phyloP scores from a whole-genome alignment of 2,113 vertebrate genomes.

The Pantherophis guttatus region DNA sequence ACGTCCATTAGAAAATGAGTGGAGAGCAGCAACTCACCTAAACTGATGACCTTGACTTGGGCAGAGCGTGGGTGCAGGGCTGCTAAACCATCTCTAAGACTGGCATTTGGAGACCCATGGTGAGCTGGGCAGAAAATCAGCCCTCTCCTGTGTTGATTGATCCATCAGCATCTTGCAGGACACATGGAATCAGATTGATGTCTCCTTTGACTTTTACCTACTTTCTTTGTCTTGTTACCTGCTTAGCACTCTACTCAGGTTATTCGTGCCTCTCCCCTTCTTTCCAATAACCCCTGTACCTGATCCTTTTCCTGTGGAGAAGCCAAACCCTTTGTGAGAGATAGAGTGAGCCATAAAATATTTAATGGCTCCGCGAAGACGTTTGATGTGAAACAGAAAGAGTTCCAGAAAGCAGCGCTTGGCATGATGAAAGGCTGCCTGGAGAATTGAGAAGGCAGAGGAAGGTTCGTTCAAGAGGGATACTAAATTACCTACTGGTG shows the following conservation, averaged over 20 bases:
- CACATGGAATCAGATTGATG: slow-evolving; percentile 1
- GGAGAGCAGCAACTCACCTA: neutral
- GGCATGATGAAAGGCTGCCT: neutral
- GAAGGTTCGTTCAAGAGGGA: neutral
- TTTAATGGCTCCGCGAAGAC: slow-evolving; percentile 12
- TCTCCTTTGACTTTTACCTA: neutral
- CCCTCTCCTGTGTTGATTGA: neutral
- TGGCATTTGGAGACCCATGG: neutral
- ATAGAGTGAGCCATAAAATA: slow-evolving; percentile 15
- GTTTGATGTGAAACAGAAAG: slow-evolving; percentile 9
- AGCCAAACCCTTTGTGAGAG: neutral
- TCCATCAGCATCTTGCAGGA: slow-evolving; percentile 12
- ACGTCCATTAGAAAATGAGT: neutral
- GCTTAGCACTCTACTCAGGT: neutral
- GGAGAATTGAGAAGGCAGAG: slow-evolving; percentile 13
- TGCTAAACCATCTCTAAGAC: neutral
- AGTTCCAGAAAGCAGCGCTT: neutral
- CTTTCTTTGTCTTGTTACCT: neutral
- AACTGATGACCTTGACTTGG: neutral
- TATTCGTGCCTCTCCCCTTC: neutral
- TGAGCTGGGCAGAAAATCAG: neutral
- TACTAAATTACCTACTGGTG: slow-evolving; percentile 2
- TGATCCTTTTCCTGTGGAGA: slow-evolving; percentile 13
- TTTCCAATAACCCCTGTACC: neutral
- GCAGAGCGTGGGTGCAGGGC: neutral